These are phyloP conservation scores for Merops nubicus DNA, from an alignment of 2,113 vertebrate species.

Conservation along the genomic window DNA sequence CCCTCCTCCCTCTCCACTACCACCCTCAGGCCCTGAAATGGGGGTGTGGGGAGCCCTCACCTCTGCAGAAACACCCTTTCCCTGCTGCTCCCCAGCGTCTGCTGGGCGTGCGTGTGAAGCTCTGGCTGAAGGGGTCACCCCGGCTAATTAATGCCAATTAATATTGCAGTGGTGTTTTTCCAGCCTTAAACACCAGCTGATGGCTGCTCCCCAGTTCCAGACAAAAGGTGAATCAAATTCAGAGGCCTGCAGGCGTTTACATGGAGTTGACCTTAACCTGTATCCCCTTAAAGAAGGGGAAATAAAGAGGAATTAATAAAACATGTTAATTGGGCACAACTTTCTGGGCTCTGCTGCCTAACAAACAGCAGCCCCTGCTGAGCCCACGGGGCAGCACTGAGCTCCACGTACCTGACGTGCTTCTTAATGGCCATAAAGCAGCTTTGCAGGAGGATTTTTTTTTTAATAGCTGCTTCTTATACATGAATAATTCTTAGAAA, in stretches of 20 bases:
- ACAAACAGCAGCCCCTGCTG: fast-evolving
- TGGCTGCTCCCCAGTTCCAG: not conserved
- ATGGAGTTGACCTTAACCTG: not conserved
- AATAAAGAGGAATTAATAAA: not conserved
- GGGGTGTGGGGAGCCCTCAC: fast-evolving
- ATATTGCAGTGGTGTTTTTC: no score
- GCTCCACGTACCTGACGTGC: fast-evolving
- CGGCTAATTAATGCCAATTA: no score
- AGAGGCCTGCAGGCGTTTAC: not conserved
- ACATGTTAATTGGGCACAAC: not conserved
- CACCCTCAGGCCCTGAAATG: fast-evolving
- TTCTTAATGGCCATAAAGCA: not conserved
- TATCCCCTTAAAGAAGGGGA: not conserved
- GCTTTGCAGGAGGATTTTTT: not conserved
- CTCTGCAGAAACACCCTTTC: not conserved
- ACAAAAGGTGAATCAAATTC: not conserved
- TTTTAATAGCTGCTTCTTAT: not conserved
- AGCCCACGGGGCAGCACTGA: not conserved
- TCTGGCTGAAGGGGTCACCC: not conserved
- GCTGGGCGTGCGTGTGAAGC: not conserved
- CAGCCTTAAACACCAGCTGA: not conserved
- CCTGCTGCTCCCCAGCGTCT: not conserved
- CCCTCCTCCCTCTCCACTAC: not conserved
- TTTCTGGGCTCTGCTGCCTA: not conserved
- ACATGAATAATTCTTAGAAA: not conserved